These are phyloP conservation scores for Notechis scutatus DNA, from an alignment of 2,113 vertebrate species.

Conservation along the genomic window DNA sequence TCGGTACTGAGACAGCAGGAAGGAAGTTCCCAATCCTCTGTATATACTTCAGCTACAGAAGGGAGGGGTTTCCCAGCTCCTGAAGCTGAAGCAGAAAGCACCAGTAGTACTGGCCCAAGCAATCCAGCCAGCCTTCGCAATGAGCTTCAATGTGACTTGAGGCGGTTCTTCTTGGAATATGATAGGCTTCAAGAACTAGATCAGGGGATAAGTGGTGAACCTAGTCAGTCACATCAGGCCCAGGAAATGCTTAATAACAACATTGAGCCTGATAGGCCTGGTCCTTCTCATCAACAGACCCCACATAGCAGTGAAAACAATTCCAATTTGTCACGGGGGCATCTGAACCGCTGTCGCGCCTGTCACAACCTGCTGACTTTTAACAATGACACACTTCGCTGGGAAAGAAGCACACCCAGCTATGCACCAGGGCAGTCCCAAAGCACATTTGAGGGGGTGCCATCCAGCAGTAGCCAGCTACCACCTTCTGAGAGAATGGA, in stretches of 20 bases:
- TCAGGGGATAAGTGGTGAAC: constrained; percentile 76
- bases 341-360: constrained; percentile 93
- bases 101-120: constrained; percentile 74
- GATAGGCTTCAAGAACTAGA: constrained; percentile 94
- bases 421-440: constrained; percentile 79
- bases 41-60: constrained; percentile 95
- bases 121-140: constrained; percentile 88
- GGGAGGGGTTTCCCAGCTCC: constrained; percentile 84
- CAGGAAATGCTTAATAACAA: constrained; percentile 95
- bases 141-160: constrained; percentile 94
- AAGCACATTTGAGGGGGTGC: constrained; percentile 75
- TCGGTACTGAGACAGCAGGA: constrained; percentile 92
- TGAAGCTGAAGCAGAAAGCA: constrained; percentile 71
- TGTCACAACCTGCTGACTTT: constrained; percentile 99
- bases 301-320: constrained; percentile 81
- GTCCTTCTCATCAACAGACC: constrained; percentile 81
- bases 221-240: constrained; percentile 77
- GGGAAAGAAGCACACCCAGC: constrained; percentile 89
- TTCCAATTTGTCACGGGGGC: constrained; percentile 82
- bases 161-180: constrained; percentile 96
- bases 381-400: constrained; percentile 96
- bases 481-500: constrained; percentile 78
- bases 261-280: constrained; percentile 86
- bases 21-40: constrained; percentile 85
- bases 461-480: constrained; percentile 75